Evolutionary conservation across 2,113 vertebrate species (phyloP), one percentile per base, ranked within the genome.

Genomic region (Gnathonemus echidnorhynchus): DNA sequence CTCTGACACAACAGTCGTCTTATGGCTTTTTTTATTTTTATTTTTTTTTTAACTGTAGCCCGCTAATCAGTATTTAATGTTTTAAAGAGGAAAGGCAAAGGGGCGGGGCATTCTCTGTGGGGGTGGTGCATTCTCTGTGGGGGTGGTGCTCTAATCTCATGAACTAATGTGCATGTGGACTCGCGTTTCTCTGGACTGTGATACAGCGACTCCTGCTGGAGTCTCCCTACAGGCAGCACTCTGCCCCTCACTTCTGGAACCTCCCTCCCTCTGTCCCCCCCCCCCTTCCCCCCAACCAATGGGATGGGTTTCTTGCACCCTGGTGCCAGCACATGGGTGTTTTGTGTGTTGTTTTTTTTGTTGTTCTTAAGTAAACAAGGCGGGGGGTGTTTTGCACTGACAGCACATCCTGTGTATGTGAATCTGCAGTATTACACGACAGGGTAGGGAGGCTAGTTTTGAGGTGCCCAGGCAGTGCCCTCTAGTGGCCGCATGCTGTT

Each of bases 1-100:
- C 92, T 94, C 90, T 93, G 92, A 92, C 91, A 91, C 91, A 88
- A 92, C 92, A 91, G 89, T 91, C 89, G 92, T 93, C 91, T 94
- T 94, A 56, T 24, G 17, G 86, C 50, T 53, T 91, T 80, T 89
- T 91, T 90, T 89, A 87, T 83, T 89, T 90, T 42, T 42, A 42
- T 21, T 19, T 74, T 85, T 89, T 92, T 90, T 88, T 89, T 13
- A 90, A 93, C 92, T 92, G 92, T 95, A 95, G 95, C 93, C 93
- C 95, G 94, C 93, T 95, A 95, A 95, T 95, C 94, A 95, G 94
- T 95, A 96, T 96, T 96, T 96, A 96, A 96, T 94, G 91, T 94
- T 93, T 93, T 91, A 94, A 95, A 93, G 91, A 94, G 93, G 94
- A 89, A 90, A 93, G 91, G 94, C 91, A 92, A 95, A 95, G 94